Conservation (phyloP, 2,797 vertebrate species). For the Melanotaenia maccullochi region DNA sequence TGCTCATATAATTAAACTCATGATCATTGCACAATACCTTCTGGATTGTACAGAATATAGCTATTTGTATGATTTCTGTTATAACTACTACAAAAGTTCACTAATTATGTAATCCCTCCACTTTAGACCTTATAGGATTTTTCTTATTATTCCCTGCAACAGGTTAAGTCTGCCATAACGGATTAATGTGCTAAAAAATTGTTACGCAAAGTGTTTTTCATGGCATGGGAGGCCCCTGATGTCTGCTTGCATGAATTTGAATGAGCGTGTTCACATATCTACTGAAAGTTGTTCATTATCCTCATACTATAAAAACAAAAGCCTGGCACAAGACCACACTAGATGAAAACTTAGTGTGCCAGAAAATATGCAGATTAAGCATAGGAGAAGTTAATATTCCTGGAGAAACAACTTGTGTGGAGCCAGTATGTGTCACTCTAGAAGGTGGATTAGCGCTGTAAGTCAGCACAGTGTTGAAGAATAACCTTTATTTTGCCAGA, state of each 20-base stretch:
- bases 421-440: constrained; percentile 45
- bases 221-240: constrained; percentile 13
- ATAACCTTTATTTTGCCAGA: constrained; percentile 48
- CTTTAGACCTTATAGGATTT: constrained; percentile 8
- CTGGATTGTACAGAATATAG: background rate
- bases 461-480: constrained; percentile 43
- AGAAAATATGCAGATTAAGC: constrained; percentile 22
- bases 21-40: background rate
- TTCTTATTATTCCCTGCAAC: constrained; percentile 22
- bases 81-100: background rate
- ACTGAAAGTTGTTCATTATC: background rate
- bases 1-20: background rate
- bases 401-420: constrained; percentile 24
- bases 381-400: constrained; percentile 48
- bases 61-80: background rate
- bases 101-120: constrained; percentile 35
- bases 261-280: background rate
- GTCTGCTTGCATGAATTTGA: constrained; percentile 14
- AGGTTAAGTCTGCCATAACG: constrained; percentile 29
- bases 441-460: constrained; percentile 55
- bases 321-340: background rate
- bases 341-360: background rate
- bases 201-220: constrained; percentile 26
- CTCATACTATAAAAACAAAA: background rate
- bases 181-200: constrained; percentile 36